These are phyloP conservation scores for Cheilosia variabilis DNA, from an alignment of 2,888 invertebrate genomes.

Conservation along the genomic window DNA sequence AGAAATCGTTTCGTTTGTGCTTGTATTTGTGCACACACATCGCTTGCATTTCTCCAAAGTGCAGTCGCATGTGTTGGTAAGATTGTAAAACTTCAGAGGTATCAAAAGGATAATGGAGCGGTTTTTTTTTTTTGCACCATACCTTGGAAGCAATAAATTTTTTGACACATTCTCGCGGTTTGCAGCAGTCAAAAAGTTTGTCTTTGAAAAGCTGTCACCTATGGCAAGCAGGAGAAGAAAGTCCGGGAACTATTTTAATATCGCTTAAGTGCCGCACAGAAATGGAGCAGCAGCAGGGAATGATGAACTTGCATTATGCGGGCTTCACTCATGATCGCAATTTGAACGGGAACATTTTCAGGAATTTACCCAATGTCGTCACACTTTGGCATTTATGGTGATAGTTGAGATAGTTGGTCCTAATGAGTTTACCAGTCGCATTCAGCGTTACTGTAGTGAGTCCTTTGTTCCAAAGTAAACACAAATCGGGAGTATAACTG, in stretches of 20 bases:
- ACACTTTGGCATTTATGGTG: too few relatives aligned
- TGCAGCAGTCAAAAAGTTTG: neutral
- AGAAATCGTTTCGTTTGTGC: neutral
- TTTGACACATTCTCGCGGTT: neutral
- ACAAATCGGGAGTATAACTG: too few relatives aligned
- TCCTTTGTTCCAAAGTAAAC: too few relatives aligned
- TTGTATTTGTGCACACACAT: slow-evolving; percentile 12
- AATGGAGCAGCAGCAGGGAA: neutral
- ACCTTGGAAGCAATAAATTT: neutral
- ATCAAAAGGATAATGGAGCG: slow-evolving; percentile 13
- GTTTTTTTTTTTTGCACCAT: neutral
- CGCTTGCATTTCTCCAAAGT: slow-evolving; percentile 21
- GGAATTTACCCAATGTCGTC: too few relatives aligned
- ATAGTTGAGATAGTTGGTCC: too few relatives aligned
- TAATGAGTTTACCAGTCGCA: too few relatives aligned
- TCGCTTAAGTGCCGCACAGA: neutral
- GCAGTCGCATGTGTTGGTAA: slow-evolving; percentile 43
- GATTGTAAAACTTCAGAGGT: slow-evolving; percentile 15
- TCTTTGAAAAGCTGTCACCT: neutral
- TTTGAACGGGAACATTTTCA: too few relatives aligned
- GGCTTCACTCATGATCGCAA: too few relatives aligned
- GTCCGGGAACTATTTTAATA: neutral
- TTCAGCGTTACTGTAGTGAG: too few relatives aligned
- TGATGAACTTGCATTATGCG: neutral
- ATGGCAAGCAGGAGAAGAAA: too few relatives aligned